phyloP scores from a whole-genome alignment of 1,140 invertebrate species.

The Formica exsecta region DNA sequence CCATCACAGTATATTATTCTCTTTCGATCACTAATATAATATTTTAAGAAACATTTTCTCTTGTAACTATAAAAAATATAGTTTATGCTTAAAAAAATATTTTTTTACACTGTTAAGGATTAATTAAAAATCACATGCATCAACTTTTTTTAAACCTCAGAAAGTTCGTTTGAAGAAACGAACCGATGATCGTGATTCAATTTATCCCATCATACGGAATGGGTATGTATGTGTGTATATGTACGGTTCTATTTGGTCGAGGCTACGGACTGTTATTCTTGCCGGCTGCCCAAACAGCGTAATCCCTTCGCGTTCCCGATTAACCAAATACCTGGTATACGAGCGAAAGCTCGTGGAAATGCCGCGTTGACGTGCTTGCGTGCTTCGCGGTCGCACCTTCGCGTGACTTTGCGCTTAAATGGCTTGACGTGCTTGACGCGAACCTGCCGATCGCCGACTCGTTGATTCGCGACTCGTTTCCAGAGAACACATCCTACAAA shows the following conservation, averaged over 20 bases:
- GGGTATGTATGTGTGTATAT: neutral
- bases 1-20: neutral
- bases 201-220: neutral
- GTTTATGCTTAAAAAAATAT: neutral
- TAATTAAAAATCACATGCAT: neutral
- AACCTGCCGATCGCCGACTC: slow-evolving; percentile 72
- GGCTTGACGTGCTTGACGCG: slow-evolving; percentile 72
- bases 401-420: slow-evolving; percentile 79
- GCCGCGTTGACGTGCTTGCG: slow-evolving; percentile 70
- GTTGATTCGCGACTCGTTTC: slow-evolving; percentile 71
- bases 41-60: neutral
- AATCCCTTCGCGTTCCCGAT: slow-evolving; percentile 60
- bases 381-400: slow-evolving; percentile 75
- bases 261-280: slow-evolving; percentile 38
- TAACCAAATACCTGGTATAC: slow-evolving; percentile 51
- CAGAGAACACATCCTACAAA: slow-evolving; percentile 55
- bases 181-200: slow-evolving; percentile 1
- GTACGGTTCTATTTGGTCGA: slow-evolving; percentile 16
- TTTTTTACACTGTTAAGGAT: neutral
- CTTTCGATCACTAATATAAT: neutral
- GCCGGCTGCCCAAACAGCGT: neutral
- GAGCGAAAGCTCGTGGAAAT: slow-evolving; percentile 59
- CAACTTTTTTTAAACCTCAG: neutral
- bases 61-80: neutral
- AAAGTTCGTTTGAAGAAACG: neutral